Base-by-base conservation (phyloP, 1,140 invertebrate genomes). In the Carposina sasakii region DNA sequence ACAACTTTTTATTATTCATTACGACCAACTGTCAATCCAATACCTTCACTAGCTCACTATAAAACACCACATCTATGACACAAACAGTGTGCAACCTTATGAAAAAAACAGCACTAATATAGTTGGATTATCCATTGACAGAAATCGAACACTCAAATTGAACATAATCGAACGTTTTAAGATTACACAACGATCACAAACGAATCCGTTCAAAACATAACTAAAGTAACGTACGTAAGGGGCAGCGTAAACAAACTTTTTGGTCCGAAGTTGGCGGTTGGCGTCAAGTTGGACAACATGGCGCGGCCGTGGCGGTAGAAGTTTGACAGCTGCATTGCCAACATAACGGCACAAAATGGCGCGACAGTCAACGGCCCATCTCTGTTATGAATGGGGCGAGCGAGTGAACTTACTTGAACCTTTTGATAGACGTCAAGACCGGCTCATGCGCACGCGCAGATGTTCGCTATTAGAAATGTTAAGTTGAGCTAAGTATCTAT, bases 361-460 rank as follows among this genome's bases (percentile, higher is more conserved):
- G 52, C 53, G 59, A 60, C 60, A 73, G 73, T 78, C 74, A 79
- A 79, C 62, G 76, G 69, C 74, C 74, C 77, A n/a, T n/a, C n/a
- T n/a, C n/a, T 34, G 30, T 51, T 56, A 60, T 63, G 62, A 67
- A 67, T 63, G 57, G 42, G 34, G 49, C 52, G 46, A 47, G 48
- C 21, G 44, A 63, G 52, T 59, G 56, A 59, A 59, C 58, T 51
- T 53, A 50, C 48, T 51, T 60, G 54, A 66, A 72, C 71, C 53
- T 57, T 64, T 66, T 69, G 60, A 51, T 62, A 63, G 43, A 48
- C 49, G 2, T 44, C 50, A 16, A 24, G 34, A 21, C 39, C 50
- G 54, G 44, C 43, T 40, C 50, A 51, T 46, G 51, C 54, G 47
- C 54, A 48, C 28, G 23, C n/a, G n/a, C n/a, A n/a, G n/a, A n/a